phyloP scores from a whole-genome alignment of 2,888 invertebrate species.

The Neria commutata region DNA sequence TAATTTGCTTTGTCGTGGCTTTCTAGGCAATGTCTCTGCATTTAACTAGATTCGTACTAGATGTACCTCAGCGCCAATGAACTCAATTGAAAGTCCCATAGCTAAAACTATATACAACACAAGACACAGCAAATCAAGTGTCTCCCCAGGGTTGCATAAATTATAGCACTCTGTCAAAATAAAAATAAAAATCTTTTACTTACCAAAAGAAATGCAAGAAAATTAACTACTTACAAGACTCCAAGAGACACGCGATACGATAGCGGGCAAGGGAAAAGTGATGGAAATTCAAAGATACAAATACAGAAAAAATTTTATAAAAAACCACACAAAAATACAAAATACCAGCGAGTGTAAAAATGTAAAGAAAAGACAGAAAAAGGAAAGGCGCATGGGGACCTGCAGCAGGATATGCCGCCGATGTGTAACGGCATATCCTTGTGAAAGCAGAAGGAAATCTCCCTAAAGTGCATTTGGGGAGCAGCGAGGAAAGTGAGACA shows the following conservation, averaged over 20 bases:
- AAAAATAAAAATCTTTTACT: conserved; percentile 12
- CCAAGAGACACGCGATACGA: conserved; percentile 29
- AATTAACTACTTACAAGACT: too few relatives aligned
- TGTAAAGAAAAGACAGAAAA: conserved; percentile 29
- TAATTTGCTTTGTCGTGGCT: too few relatives aligned
- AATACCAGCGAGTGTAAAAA: too few relatives aligned
- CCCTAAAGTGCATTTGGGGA: conserved; percentile 5
- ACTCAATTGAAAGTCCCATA: not conserved
- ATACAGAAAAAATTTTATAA: conserved; percentile 1
- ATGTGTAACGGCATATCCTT: conserved; percentile 46
- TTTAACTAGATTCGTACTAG: not conserved
- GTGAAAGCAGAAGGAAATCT: conserved; percentile 30
- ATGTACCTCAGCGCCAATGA: not conserved
- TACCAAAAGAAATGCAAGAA: conserved; percentile 13
- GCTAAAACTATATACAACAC: not conserved
- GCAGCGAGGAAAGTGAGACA: conserved; percentile 38
- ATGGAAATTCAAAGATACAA: conserved; percentile 6
- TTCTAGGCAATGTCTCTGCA: too few relatives aligned
- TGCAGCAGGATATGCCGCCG: conserved; percentile 15
- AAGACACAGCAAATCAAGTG: conserved; percentile 33
- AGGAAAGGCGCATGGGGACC: conserved; percentile 47
- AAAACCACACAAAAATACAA: conserved; percentile 18
- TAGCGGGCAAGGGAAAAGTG: conserved; percentile 17
- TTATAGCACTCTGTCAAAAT: conserved; percentile 49
- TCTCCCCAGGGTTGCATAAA: conserved; percentile 56